A percentile compares a stretch with the other conserved stretches of the same genome.
Evolutionary conservation across 2,113 vertebrate species (phyloP).

Genomic region (Bos javanicus): DNA sequence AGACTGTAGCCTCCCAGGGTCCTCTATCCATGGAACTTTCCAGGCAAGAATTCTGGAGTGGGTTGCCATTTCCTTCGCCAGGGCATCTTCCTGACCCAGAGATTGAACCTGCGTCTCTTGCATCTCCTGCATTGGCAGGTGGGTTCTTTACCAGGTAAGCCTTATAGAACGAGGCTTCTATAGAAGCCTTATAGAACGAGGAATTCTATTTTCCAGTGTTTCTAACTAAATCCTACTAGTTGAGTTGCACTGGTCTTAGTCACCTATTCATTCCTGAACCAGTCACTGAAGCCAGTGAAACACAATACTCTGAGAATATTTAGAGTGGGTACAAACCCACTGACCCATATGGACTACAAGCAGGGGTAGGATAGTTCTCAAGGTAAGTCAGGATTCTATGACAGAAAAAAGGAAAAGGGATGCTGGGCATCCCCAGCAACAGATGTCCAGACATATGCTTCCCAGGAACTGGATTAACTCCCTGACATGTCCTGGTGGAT

Average conservation of each 20-base stretch:
- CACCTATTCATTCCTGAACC: not conserved
- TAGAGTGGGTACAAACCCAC: not conserved
- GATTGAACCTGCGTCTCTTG: not conserved
- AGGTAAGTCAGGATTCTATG: not conserved
- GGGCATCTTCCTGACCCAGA: not conserved
- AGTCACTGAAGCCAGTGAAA: not conserved
- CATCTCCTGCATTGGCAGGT: fast-evolving
- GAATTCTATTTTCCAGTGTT: not conserved
- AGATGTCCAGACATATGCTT: not conserved
- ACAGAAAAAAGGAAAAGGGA: not conserved
- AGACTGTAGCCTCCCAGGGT: not conserved
- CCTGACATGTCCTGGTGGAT: not conserved
- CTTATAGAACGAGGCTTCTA: not conserved
- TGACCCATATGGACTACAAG: not conserved
- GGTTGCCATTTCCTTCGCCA: not conserved
- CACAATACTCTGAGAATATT: not conserved
- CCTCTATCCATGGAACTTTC: not conserved
- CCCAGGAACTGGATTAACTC: not conserved
- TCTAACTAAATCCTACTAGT: not conserved
- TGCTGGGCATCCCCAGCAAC: not conserved
- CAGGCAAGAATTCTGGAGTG: not conserved
- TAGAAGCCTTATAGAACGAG: not conserved
- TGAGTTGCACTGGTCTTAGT: not conserved
- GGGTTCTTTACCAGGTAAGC: not conserved
- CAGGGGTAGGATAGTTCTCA: not conserved